These are phyloP conservation scores for Tinea semifulvella DNA, from an alignment of 2,888 invertebrate species.

Conservation along the genomic window DNA sequence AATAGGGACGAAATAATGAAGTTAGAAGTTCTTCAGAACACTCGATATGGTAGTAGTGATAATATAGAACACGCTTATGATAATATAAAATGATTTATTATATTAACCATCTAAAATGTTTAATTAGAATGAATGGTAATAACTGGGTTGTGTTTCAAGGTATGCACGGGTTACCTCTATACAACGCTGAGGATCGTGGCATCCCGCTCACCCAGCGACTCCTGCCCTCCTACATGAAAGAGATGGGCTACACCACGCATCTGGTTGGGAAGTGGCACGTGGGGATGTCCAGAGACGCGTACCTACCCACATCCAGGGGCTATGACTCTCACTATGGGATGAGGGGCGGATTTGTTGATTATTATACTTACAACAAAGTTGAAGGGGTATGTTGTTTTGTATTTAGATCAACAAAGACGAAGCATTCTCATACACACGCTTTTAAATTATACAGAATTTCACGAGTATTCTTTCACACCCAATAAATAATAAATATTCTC, in stretches of 20 bases:
- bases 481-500: too few species aligned
- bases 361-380: slow-evolving; percentile 66
- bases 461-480: too few species aligned
- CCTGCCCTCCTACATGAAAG: slow-evolving; percentile 70
- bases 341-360: slow-evolving; percentile 79
- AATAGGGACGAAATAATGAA: too few species aligned
- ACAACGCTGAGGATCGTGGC: slow-evolving; percentile 52
- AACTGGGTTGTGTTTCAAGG: slow-evolving; percentile 31
- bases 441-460: too few species aligned
- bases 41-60: too few species aligned
- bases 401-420: too few species aligned
- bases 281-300: slow-evolving; percentile 77
- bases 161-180: slow-evolving; percentile 52
- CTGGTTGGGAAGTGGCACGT: slow-evolving; percentile 93
- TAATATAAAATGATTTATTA: too few species aligned
- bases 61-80: too few species aligned
- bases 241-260: slow-evolving; percentile 79
- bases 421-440: too few species aligned
- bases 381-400: slow-evolving; percentile 36
- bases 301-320: slow-evolving; percentile 77
- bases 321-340: slow-evolving; percentile 85
- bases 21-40: too few species aligned
- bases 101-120: too few species aligned
- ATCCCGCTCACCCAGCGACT: slow-evolving; percentile 62
- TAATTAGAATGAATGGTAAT: neutral